Base-by-base conservation (phyloP, 2,797 vertebrate species). In the Sebastes trivittatus region DNA sequence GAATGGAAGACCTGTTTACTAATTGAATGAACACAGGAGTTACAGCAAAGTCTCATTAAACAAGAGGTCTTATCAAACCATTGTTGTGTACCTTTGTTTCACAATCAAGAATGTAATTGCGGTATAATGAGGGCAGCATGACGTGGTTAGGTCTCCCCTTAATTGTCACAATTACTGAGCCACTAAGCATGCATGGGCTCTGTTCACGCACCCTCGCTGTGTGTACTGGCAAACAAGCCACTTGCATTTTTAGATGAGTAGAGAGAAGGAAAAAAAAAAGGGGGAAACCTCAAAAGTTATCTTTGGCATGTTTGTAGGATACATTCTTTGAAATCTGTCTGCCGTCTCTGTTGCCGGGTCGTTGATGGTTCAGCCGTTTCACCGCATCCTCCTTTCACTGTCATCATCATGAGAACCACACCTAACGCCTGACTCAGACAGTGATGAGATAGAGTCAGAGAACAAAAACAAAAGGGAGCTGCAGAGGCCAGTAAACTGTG, bases 1-100 rank as follows among this genome's bases (percentile, higher is more conserved):
- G 92, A 96, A 95, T 95, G 84, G 89, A 85, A 83, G 92, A 92
- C 86, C 92, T 93, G 94, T 94, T 95, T 92, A 91, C 94, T 94
- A 94, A 95, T 91, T 94, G 89, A 95, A 92, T 83, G 89, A 94
- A 94, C 86, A 80, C 93, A 94, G 75, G 91, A 95, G 92, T 94
- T 94, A 93, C 84, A 91, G 81, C 80, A 94, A 92, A 95, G 92
- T 95, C 92, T 92, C 92, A 92, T 93, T 95, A 92, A 95, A 93
- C 88, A 93, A 87, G 89, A 87, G 89, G 82, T 92, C 85, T 90
- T 89, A 93, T 94, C 74, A 90, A 89, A 85, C 88, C 88, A 93
- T 95, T 95, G 94, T 94, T 90, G 63, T 73, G 66, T 49, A 88
- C 82, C 68, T 91, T 94, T 93, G 89, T 92, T 91, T 90, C 87